A percentile compares a stretch with the other conserved stretches of the same genome.
Evolutionary conservation across 2,797 vertebrate genomes (phyloP).

Genomic region (Buceros bicornis): DNA sequence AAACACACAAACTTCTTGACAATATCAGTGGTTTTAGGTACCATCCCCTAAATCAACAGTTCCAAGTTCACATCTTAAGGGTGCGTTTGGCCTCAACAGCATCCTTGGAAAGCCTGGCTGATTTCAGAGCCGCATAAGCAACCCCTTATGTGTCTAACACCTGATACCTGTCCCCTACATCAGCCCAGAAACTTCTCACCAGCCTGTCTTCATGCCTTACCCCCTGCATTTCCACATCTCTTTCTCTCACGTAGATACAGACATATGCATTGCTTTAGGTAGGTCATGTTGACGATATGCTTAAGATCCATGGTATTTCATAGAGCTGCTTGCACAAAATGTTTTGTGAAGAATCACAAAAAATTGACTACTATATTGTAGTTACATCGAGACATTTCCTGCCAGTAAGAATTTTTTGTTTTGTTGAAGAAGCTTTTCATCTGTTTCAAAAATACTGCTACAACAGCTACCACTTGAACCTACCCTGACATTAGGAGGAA

Average conservation of each 20-base stretch:
- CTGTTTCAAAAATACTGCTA: background rate
- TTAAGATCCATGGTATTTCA: background rate
- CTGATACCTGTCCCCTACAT: background rate
- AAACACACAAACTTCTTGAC: background rate
- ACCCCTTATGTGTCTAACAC: accelerated
- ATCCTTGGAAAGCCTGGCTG: background rate
- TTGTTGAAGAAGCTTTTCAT: background rate
- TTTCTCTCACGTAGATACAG: background rate
- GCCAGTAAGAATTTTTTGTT: background rate
- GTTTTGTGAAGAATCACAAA: background rate
- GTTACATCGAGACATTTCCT: background rate
- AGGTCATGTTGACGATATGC: background rate
- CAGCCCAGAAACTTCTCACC: background rate
- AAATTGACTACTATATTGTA: background rate
- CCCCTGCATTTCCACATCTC: background rate
- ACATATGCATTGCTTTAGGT: background rate
- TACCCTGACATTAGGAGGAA: background rate
- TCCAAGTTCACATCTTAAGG: background rate
- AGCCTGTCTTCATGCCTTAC: background rate
- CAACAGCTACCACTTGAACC: background rate
- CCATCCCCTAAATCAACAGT: background rate
- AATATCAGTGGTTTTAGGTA: background rate
- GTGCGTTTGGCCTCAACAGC: background rate
- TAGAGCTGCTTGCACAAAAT: background rate
- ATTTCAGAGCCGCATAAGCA: background rate